phyloP scores from a whole-genome alignment of 2,113 vertebrate species.

The Forbesichthys agassizii region DNA sequence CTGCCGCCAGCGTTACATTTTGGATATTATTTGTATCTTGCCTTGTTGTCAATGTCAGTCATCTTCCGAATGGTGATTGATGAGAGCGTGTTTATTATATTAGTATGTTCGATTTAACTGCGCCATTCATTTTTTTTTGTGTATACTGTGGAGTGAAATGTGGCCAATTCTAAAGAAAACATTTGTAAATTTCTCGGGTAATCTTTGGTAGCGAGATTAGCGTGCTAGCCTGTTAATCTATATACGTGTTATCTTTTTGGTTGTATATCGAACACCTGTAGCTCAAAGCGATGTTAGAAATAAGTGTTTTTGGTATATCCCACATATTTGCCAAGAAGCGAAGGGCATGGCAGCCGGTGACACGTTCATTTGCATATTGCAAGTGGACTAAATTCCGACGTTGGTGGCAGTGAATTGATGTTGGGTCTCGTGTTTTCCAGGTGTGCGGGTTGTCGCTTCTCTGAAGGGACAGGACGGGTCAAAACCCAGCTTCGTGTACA shows the following conservation, averaged over 20 bases:
- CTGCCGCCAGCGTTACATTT: slow-evolving; percentile 34
- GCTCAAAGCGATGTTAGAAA: slow-evolving; percentile 13
- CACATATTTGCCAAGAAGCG: background rate
- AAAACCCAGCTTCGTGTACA: slow-evolving; percentile 17
- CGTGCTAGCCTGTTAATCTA: slow-evolving; percentile 63
- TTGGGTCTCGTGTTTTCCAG: slow-evolving; percentile 48
- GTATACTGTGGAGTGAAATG: slow-evolving; percentile 1
- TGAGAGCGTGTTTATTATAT: slow-evolving; percentile 10
- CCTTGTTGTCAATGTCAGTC: slow-evolving; percentile 54
- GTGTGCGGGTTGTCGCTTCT: slow-evolving; percentile 42
- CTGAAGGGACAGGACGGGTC: slow-evolving; percentile 17
- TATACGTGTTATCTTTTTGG: slow-evolving; percentile 39
- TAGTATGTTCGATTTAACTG: background rate
- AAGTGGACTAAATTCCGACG: background rate
- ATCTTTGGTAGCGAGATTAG: slow-evolving; percentile 59
- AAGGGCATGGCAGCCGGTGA: background rate
- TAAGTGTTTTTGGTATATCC: background rate
- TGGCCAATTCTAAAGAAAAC: slow-evolving; percentile 22
- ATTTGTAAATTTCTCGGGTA: slow-evolving; percentile 27
- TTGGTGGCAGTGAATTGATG: slow-evolving; percentile 13
- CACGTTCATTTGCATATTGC: slow-evolving; percentile 30
- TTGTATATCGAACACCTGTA: slow-evolving; percentile 74
- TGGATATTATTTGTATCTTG: slow-evolving; percentile 34
- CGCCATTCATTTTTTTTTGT: background rate
- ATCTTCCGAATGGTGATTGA: slow-evolving; percentile 21